These are phyloP conservation scores for Luehdorfia chinensis DNA, from an alignment of 1,140 invertebrate species.

Conservation along the genomic window DNA sequence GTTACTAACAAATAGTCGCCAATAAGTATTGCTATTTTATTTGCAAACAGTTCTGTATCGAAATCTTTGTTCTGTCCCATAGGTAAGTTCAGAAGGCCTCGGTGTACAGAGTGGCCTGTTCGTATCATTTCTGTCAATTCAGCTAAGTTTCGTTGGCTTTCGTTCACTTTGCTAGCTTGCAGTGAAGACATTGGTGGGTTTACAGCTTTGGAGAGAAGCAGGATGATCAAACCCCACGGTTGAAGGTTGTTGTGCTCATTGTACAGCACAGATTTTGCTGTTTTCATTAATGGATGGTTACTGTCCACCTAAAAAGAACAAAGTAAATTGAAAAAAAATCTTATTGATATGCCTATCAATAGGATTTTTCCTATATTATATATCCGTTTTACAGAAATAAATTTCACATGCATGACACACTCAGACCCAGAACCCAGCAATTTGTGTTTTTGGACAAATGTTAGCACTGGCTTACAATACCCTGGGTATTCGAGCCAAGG, in stretches of 20 bases:
- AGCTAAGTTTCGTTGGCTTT: constrained; percentile 89
- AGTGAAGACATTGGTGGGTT: constrained; percentile 53
- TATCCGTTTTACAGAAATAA: no score
- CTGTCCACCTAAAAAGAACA: constrained; percentile 81
- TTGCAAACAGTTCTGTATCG: constrained; percentile 84
- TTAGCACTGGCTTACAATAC: no score
- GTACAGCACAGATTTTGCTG: constrained; percentile 88
- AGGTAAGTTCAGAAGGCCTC: constrained; percentile 87
- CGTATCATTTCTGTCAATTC: constrained; percentile 97
- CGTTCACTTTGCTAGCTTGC: constrained; percentile 29
- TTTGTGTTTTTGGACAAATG: no score
- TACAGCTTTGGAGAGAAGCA: constrained; percentile 91
- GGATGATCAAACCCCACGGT: constrained; percentile 90
- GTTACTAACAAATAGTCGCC: constrained; percentile 93
- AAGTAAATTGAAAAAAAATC: background rate
- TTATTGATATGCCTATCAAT: background rate
- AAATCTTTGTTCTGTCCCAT: constrained; percentile 79
- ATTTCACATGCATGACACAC: no score
- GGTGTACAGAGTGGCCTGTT: constrained; percentile 93
- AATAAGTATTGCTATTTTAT: constrained; percentile 94
- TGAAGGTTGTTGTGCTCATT: constrained; percentile 92
- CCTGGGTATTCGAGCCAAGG: no score
- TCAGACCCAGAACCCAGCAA: no score
- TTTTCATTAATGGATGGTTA: constrained; percentile 93
- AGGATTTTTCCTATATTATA: background rate